Evolutionary conservation across 1,140 invertebrate genomes (phyloP).

Genomic region (Vanessa tameamea): DNA sequence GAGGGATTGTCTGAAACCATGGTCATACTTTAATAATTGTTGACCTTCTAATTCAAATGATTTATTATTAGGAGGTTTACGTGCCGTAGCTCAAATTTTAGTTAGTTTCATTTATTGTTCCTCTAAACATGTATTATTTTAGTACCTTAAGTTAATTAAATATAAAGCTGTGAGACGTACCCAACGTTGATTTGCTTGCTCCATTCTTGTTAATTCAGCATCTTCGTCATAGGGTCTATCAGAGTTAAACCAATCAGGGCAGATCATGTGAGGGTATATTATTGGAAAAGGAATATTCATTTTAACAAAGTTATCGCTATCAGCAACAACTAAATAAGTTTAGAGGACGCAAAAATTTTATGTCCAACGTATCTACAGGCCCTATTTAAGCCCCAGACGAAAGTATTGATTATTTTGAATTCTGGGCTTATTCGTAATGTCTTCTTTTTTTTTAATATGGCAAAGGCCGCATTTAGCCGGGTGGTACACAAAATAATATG

Average conservation of each 20-base stretch:
- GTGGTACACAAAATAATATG: too few relatives aligned
- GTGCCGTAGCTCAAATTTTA: too few relatives aligned
- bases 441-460: background rate
- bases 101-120: too few relatives aligned
- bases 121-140: too few relatives aligned
- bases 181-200: constrained; percentile 35
- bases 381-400: constrained; percentile 9
- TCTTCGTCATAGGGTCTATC: constrained; percentile 39
- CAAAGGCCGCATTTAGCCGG: too few relatives aligned
- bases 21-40: too few relatives aligned
- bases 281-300: constrained; percentile 39
- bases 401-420: constrained; percentile 38
- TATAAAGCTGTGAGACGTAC: constrained; percentile 12
- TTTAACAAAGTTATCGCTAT: background rate
- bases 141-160: background rate
- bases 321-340: background rate
- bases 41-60: too few relatives aligned
- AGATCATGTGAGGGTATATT: constrained; percentile 31
- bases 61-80: too few relatives aligned
- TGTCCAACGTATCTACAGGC: background rate
- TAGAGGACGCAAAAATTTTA: background rate
- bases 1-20: too few relatives aligned
- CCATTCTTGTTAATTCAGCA: constrained; percentile 37
- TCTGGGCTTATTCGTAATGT: constrained; percentile 1
- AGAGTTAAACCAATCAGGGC: constrained; percentile 35